phyloP scores from a whole-genome alignment of 2,888 invertebrate genomes.

The Entomobrya multifasciata region DNA sequence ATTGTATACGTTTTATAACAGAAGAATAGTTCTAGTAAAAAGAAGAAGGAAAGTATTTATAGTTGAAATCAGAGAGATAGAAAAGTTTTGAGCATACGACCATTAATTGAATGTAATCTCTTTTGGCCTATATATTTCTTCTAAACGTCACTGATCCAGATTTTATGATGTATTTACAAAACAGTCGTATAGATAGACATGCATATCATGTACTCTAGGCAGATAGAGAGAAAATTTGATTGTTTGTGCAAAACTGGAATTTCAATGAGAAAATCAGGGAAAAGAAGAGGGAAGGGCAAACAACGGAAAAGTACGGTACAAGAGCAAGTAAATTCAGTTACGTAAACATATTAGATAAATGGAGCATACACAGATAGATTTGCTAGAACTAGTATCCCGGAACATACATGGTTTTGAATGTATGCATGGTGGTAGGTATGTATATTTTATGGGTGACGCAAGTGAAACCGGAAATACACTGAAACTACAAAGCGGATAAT shows the following conservation, averaged over 20 bases:
- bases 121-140: slow-evolving; percentile 22
- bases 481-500: too few species aligned
- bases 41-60: background rate
- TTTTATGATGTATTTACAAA: background rate
- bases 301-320: slow-evolving; percentile 1
- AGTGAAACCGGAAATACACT: background rate
- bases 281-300: slow-evolving; percentile 18
- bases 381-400: background rate
- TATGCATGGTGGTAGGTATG: too few species aligned
- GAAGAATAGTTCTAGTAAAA: too few species aligned
- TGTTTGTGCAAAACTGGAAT: slow-evolving; percentile 43
- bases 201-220: slow-evolving; percentile 8
- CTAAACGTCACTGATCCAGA: slow-evolving; percentile 23
- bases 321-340: background rate
- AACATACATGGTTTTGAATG: too few species aligned
- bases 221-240: too few species aligned
- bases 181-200: background rate
- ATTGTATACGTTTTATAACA: background rate
- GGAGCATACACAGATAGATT: background rate
- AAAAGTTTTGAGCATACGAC: background rate
- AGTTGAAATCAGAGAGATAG: background rate
- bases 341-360: background rate
- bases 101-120: slow-evolving; percentile 18
- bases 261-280: slow-evolving; percentile 19
- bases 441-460: background rate